Base-by-base conservation (phyloP, 1,140 invertebrate genomes). In the Eriosoma lanigerum region DNA sequence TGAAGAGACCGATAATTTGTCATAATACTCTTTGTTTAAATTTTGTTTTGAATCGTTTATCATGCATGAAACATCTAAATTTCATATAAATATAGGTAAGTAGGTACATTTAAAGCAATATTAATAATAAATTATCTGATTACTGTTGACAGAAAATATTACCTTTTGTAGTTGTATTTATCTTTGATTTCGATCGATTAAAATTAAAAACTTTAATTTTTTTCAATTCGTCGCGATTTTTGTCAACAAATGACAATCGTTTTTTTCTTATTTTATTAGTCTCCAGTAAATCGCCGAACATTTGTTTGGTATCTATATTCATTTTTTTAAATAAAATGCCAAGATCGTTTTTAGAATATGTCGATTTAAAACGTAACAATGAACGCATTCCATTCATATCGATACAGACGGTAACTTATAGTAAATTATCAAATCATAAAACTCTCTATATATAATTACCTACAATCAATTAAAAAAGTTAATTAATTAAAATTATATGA, bases 231-330 rank as follows among this genome's bases (percentile, higher is more conserved):
- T 50, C 66, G 19, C 13, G 2, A 17, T 8, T 52, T 72, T 32
- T 29, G 0, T 50, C 24, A 5, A 29, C 17, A 9, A 44, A 12
- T 46, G 46, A 24, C 8, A 82, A 17, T 13, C 81, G 81, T 19
- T 82, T 81, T 54, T 81, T 82, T 48, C 80, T 44, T 21, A 24
- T 46, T 48, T 72, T 50, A 29, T 64, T 72, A 1, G 82, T 82
- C 15, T 82, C 82, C 8, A 82, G 48, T 0, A 82, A 29, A 60
- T 72, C 68, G 9, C 82, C 82, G 44, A 75, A 82, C 56, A 82
- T n/a, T 3, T 54, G 56, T 48, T 81, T 81, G n/a, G 60, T 82
- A 48, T 82, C 82, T 29, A 15, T 60, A 19, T 82, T 82, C 60
- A 78, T 78, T 15, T 70, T 70, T 48, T 78, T 38, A 46, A 78